Evolutionary conservation across 2,888 invertebrate species (phyloP).

Genomic region (Orthosia gothica): DNA sequence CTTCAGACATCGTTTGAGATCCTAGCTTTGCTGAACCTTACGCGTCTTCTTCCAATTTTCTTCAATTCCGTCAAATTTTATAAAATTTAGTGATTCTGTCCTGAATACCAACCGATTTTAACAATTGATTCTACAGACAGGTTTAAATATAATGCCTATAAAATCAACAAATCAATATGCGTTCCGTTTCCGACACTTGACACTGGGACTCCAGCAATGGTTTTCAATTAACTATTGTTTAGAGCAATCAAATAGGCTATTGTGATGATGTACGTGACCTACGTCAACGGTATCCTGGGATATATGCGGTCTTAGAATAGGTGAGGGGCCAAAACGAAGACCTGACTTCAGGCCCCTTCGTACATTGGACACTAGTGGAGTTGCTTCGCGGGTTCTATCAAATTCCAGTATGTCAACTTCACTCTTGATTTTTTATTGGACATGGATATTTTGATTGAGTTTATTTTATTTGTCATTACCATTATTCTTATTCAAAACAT

Average conservation of each 20-base stretch:
- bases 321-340: background rate
- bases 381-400: background rate
- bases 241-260: conserved; percentile 39
- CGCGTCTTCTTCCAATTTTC: background rate
- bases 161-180: conserved; percentile 12
- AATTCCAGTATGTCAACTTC: background rate
- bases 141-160: background rate
- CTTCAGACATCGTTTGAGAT: background rate
- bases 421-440: background rate
- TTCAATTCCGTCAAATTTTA: background rate
- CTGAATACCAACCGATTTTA: too few species aligned
- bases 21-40: background rate
- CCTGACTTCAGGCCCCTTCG: background rate
- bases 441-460: background rate
- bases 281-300: conserved; percentile 34
- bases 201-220: conserved; percentile 31
- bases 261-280: conserved; percentile 41
- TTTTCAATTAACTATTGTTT: conserved; percentile 53
- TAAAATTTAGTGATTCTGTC: background rate
- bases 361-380: background rate
- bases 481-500: background rate
- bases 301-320: conserved; percentile 12
- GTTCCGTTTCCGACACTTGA: conserved; percentile 3
- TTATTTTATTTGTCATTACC: background rate
- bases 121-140: background rate